Evolutionary conservation across 2,797 vertebrate genomes (phyloP).

Genomic region (Spinus olivaceus): DNA sequence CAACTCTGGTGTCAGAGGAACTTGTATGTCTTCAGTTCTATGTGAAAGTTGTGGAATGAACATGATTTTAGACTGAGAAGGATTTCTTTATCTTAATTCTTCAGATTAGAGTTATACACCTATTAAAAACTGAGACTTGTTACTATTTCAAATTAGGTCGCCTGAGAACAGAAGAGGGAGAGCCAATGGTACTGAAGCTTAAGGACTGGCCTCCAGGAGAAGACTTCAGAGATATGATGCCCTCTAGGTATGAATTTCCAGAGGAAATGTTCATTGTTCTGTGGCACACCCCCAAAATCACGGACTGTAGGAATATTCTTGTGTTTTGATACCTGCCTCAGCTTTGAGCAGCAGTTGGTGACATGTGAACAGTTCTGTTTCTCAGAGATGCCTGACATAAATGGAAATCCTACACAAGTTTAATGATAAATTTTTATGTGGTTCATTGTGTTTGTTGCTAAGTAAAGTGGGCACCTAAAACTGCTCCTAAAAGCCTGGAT

Average conservation of each 20-base stretch:
- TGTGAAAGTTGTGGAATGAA: neutral
- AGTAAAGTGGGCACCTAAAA: neutral
- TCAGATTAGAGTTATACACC: neutral
- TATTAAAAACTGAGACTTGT: neutral
- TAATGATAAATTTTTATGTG: neutral
- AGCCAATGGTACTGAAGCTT: constrained; percentile 80
- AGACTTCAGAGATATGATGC: constrained; percentile 84
- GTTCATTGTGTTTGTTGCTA: neutral
- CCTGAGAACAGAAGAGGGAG: constrained; percentile 76
- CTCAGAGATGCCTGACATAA: neutral
- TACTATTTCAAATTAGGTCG: constrained; percentile 61
- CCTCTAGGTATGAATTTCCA: constrained; percentile 68
- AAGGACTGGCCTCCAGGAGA: constrained; percentile 83
- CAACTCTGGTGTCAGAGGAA: neutral
- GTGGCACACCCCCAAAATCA: neutral
- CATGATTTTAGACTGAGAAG: neutral
- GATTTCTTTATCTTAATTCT: neutral
- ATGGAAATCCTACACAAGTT: neutral
- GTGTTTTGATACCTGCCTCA: neutral
- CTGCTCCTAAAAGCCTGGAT: neutral
- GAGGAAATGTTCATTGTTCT: neutral
- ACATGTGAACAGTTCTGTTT: neutral
- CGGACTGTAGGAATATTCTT: neutral
- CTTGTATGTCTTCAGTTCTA: accelerated
- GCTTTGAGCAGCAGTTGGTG: neutral